Percentiles rank a stretch among this genome's conserved stretches.
Evolutionary conservation across 92 coral and sea anemone genomes (phyloP).

Genomic region (Phymanthus crucifer): DNA sequence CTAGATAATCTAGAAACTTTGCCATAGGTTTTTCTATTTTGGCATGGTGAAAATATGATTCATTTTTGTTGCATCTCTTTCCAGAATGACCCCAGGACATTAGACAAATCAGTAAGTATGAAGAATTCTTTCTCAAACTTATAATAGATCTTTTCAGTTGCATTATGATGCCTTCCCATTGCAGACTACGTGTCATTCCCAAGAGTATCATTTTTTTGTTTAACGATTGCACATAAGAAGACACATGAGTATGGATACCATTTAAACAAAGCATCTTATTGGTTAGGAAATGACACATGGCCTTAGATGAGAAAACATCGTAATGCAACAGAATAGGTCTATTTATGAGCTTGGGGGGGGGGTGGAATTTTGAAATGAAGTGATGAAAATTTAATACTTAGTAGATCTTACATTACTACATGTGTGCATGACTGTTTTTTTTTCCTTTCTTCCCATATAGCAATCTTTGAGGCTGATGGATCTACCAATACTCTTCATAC

Average conservation of each 20-base stretch:
- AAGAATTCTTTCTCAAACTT: too few species aligned
- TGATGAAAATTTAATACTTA: background rate
- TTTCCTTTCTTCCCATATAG: conserved; percentile 31
- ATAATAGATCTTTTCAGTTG: too few species aligned
- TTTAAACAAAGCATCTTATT: too few species aligned
- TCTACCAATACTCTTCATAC: conserved; percentile 77
- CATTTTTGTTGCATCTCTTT: background rate
- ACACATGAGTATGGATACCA: too few species aligned
- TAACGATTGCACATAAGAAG: too few species aligned
- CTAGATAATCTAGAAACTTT: background rate
- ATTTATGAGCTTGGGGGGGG: background rate
- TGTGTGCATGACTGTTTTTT: background rate
- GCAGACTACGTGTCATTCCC: too few species aligned
- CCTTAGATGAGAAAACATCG: too few species aligned
- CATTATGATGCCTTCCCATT: too few species aligned
- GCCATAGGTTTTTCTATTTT: background rate
- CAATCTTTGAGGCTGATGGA: conserved; percentile 93
- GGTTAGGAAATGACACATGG: too few species aligned
- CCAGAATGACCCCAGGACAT: conserved; percentile 89
- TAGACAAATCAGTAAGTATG: conserved; percentile 67
- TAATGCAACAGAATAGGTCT: too few species aligned
- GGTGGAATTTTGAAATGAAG: too few species aligned
- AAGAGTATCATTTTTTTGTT: too few species aligned
- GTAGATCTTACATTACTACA: background rate
- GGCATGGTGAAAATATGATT: background rate